These are phyloP conservation scores for zebrafish (Danio rerio) DNA, from an alignment of 2,113 vertebrate genomes.

Conservation along the genomic window DNA sequence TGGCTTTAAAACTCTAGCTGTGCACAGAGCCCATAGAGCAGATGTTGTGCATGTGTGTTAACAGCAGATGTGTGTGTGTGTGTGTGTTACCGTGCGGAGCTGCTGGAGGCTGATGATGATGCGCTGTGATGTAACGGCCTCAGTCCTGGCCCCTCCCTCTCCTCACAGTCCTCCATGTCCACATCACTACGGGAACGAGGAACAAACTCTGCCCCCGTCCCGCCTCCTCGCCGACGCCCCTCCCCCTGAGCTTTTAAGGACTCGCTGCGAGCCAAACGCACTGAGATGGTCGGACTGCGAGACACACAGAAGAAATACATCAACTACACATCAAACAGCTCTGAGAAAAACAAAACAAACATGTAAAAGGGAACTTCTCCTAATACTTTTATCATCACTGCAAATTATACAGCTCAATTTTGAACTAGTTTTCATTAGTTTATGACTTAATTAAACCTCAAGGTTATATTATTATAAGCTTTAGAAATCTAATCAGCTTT, in stretches of 20 bases:
- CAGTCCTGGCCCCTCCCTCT: slow-evolving; percentile 71
- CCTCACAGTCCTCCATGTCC: slow-evolving; percentile 91
- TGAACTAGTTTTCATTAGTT: no score
- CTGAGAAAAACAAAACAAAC: no score
- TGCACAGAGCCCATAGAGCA: no score
- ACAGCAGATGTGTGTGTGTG: no score
- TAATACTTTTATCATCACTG: no score
- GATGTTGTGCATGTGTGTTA: no score
- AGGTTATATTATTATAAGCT: no score
- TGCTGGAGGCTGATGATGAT: slow-evolving; percentile 88
- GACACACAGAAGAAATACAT: background rate
- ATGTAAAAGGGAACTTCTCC: no score
- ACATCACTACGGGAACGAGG: slow-evolving; percentile 91
- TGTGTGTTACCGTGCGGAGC: slow-evolving; percentile 82
- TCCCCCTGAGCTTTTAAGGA: slow-evolving; percentile 92
- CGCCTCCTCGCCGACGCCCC: slow-evolving; percentile 77
- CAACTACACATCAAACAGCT: background rate
- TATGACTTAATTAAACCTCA: no score
- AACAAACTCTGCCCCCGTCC: slow-evolving; percentile 79
- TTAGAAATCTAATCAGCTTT: no score
- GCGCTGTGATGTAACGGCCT: slow-evolving; percentile 85
- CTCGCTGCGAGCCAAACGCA: slow-evolving; percentile 89
- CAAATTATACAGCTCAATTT: no score
- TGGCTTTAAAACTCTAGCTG: no score
- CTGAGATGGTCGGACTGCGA: slow-evolving; percentile 65